Evolutionary conservation across 2,797 vertebrate genomes (phyloP).

Genomic region (Vespertilio murinus): DNA sequence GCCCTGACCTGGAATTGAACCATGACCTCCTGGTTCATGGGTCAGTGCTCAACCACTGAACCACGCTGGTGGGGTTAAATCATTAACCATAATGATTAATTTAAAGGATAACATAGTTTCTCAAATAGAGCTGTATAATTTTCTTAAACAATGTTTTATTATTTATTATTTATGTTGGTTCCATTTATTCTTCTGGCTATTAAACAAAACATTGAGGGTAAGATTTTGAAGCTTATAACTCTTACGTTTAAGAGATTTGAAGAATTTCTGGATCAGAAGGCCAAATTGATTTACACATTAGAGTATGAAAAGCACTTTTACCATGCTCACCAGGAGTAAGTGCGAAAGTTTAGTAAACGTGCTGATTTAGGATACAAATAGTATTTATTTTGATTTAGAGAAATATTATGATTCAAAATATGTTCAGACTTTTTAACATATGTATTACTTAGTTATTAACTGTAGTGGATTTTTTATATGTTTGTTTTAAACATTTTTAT

Average conservation of each 20-base stretch:
- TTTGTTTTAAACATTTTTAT: constrained; percentile 31
- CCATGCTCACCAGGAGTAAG: neutral
- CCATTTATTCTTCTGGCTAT: neutral
- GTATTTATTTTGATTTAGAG: constrained; percentile 8
- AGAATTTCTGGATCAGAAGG: constrained; percentile 9
- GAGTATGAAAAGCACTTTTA: constrained; percentile 34
- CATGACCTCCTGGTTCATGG: neutral
- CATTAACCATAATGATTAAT: neutral
- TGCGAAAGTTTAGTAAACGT: neutral
- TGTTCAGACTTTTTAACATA: neutral
- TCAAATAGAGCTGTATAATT: neutral
- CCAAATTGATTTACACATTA: neutral
- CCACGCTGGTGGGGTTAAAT: neutral
- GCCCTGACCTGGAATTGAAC: too few species aligned
- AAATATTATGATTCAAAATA: neutral
- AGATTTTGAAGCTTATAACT: neutral
- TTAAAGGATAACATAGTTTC: neutral
- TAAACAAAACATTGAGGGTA: constrained; percentile 5
- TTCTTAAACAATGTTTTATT: constrained; percentile 27
- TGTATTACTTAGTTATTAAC: neutral
- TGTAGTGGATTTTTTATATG: neutral
- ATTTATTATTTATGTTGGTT: neutral
- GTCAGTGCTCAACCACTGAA: neutral
- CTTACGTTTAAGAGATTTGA: constrained; percentile 20
- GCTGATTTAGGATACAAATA: neutral